phyloP scores from a whole-genome alignment of 1,140 invertebrate species.

The Drosophila equinoxialis region DNA sequence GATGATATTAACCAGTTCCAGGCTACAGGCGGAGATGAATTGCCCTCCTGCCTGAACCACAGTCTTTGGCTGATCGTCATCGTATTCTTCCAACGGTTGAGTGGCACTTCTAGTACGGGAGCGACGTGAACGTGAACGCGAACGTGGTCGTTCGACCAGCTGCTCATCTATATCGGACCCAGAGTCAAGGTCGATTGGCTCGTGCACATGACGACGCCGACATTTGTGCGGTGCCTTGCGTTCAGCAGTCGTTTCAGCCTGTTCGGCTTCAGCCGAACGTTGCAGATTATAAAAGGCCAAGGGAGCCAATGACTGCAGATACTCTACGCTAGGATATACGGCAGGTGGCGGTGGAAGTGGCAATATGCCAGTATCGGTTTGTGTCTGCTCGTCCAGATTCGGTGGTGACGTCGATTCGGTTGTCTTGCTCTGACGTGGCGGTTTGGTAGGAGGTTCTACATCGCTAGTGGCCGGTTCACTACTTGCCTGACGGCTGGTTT shows the following conservation, averaged over 20 bases:
- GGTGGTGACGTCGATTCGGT: conserved; percentile 67
- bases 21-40: conserved; percentile 86
- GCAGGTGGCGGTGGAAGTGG: conserved; percentile 85
- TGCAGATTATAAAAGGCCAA: conserved; percentile 83
- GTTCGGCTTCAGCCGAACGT: conserved; percentile 78
- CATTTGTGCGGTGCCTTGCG: conserved; percentile 69
- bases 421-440: conserved; percentile 63
- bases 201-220: conserved; percentile 69
- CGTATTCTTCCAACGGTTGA: conserved; percentile 72
- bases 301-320: conserved; percentile 83
- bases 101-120: conserved; percentile 80
- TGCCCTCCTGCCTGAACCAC: conserved; percentile 87
- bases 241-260: conserved; percentile 48
- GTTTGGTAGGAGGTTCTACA: conserved; percentile 65
- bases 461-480: conserved; percentile 61
- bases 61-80: conserved; percentile 82
- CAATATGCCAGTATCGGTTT: conserved; percentile 84
- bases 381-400: conserved; percentile 74
- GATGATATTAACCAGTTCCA: conserved; percentile 86
- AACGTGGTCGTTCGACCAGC: conserved; percentile 77
- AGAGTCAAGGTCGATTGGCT: conserved; percentile 45
- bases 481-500: conserved; percentile 72
- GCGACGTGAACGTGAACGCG: conserved; percentile 59
- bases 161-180: conserved; percentile 72
- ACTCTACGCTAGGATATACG: conserved; percentile 84